Percentiles rank a stretch among this genome's conserved stretches.
Conservation (phyloP, 2,888 invertebrate species). For the Cybosia mesomella region DNA sequence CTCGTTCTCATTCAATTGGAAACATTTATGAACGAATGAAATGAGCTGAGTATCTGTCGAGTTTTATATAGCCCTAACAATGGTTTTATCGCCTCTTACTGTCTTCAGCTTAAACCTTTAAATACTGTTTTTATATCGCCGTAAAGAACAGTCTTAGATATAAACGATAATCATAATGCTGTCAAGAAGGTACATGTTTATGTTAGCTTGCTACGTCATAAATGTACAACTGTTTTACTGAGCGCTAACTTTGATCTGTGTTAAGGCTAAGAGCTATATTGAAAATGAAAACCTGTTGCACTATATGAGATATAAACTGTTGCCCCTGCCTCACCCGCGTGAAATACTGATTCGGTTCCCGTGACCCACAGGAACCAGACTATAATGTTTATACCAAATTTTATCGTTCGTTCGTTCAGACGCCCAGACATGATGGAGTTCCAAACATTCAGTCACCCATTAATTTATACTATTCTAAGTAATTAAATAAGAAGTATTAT, state of each 20-base stretch:
- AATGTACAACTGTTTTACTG: not conserved
- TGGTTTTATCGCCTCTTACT: constrained; percentile 49
- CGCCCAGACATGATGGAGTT: too few relatives aligned
- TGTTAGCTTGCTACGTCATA: constrained; percentile 1
- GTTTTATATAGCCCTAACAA: constrained; percentile 52
- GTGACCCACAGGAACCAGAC: too few relatives aligned
- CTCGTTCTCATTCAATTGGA: constrained; percentile 53
- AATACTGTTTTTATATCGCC: constrained; percentile 43
- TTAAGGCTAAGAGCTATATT: not conserved
- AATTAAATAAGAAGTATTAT: too few relatives aligned
- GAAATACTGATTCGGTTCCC: not conserved
- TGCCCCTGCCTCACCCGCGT: not conserved
- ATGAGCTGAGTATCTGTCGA: constrained; percentile 48
- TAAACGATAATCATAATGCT: constrained; percentile 20
- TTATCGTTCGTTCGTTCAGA: too few relatives aligned
- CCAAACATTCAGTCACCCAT: too few relatives aligned
- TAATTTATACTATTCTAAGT: too few relatives aligned
- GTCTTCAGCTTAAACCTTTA: constrained; percentile 49
- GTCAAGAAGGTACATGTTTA: constrained; percentile 12
- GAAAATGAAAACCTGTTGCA: not conserved
- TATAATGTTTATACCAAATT: too few relatives aligned
- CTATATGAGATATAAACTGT: not conserved
- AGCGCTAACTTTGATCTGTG: not conserved
- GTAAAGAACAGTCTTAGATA: constrained; percentile 37
- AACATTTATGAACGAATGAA: constrained; percentile 53